Base-by-base conservation (phyloP, 2,797 vertebrate genomes). In the Sebastes trivittatus region DNA sequence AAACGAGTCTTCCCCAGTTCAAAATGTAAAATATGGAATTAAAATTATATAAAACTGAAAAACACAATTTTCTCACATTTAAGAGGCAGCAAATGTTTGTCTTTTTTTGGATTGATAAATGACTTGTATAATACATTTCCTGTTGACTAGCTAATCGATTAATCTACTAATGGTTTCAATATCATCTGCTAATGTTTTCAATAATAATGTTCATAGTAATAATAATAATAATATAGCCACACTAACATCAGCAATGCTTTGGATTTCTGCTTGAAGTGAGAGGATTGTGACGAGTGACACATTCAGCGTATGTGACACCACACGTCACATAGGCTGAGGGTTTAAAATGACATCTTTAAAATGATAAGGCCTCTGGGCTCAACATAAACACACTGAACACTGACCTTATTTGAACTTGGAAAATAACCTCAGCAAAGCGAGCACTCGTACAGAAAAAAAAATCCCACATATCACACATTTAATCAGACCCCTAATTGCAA, bases 401-500 rank as follows among this genome's bases (percentile, higher is more conserved):
- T 82, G 55, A 81, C 79, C 56, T 85, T 22, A 77, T 11, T 27
- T 71, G n/a, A 77, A 77, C 63, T 73, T 75, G 18, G 46, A 72
- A 86, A 77, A 61, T 5, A 1, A 76, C 63, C 52, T 64, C 9
- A 30, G n/a, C 14, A 55, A 38, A 64, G 34, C 22, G 58, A 74
- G 27, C 4, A n/a, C 11, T 56, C 30, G 18, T 7, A 49, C 1
- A 25, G 5, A 7, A 10, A 61, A 18, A 14, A 18, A 29, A 20
- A 63, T 4, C 11, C 29, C 10, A n/a, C 22, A 72, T 14, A 61
- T 32, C 55, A 76, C 77, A 83, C 63, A 42, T 86, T 76, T 72
- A 68, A 71, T 66, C 73, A 78, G 75, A 70, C 11, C 56, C 29
- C 16, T 78, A 78, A 88, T 82, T 71, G 67, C 82, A 80, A 72